Conservation (phyloP, 92 coral and sea anemone species). For the Heliopora coerulea region DNA sequence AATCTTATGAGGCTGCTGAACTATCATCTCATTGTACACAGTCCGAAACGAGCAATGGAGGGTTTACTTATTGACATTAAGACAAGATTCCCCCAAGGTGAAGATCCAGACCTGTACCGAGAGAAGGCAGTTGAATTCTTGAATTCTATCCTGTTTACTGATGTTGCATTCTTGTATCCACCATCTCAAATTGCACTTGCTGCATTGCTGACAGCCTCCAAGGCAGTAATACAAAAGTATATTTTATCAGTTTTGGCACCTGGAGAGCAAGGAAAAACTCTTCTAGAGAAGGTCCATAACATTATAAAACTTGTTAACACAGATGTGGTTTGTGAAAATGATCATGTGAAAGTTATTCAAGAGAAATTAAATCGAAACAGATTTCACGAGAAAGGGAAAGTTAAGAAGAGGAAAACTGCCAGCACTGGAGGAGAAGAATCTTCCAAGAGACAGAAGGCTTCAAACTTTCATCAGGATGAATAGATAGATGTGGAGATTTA, state of each 20-base stretch:
- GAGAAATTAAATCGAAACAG: constrained; percentile 14
- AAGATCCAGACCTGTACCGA: constrained; percentile 80
- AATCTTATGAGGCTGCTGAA: constrained; percentile 81
- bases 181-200: constrained; percentile 98
- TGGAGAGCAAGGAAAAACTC: constrained; percentile 12
- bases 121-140: constrained; percentile 74
- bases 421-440: not conserved
- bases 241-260: constrained; percentile 10
- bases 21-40: constrained; percentile 88
- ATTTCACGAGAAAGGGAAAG: not conserved
- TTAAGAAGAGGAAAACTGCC: constrained; percentile 12
- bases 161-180: constrained; percentile 65
- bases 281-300: constrained; percentile 8
- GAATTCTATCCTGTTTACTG: constrained; percentile 61
- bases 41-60: constrained; percentile 90
- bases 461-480: not conserved
- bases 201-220: constrained; percentile 64
- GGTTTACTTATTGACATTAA: constrained; percentile 93
- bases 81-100: constrained; percentile 56
- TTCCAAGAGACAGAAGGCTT: constrained; percentile 16
- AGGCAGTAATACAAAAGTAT: constrained; percentile 34
- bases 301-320: constrained; percentile 16
- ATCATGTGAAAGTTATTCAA: constrained; percentile 13
- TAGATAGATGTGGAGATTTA: not conserved
- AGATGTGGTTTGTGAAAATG: constrained; percentile 4